phyloP scores from a whole-genome alignment of 2,113 vertebrate genomes.

The Pelodiscus sinensis region DNA sequence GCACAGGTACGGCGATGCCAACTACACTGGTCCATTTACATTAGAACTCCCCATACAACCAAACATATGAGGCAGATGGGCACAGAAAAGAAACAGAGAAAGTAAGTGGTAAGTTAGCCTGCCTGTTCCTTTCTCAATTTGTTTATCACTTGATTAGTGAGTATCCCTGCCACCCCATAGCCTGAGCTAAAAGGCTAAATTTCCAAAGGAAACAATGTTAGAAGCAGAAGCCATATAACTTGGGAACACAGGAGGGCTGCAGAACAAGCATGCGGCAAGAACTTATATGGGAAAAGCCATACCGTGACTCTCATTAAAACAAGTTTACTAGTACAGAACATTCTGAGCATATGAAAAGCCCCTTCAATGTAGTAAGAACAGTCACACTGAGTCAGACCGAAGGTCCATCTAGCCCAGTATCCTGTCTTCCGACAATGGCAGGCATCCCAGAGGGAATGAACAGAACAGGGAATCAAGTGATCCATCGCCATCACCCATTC shows the following conservation, averaged over 20 bases:
- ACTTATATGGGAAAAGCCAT: background rate
- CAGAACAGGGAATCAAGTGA: too few species aligned
- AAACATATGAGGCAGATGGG: background rate
- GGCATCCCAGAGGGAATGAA: too few species aligned
- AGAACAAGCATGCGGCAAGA: background rate
- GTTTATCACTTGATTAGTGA: background rate
- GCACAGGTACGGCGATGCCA: background rate
- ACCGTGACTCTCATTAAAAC: fast-evolving
- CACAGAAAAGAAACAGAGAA: background rate
- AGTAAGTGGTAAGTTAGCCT: background rate
- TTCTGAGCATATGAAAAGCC: fast-evolving
- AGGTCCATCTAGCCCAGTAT: too few species aligned
- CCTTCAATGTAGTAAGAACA: fast-evolving
- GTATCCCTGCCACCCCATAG: background rate
- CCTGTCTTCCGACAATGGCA: too few species aligned
- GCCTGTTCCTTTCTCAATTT: background rate
- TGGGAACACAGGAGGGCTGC: background rate
- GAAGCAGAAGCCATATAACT: background rate
- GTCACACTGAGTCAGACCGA: too few species aligned
- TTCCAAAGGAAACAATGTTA: background rate
- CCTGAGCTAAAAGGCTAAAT: background rate
- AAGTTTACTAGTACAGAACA: fast-evolving
- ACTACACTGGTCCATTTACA: background rate
- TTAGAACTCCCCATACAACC: background rate
- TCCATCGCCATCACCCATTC: too few species aligned